These are phyloP conservation scores for Pelochelys cantorii DNA, from an alignment of 2,797 vertebrate species.

Conservation along the genomic window DNA sequence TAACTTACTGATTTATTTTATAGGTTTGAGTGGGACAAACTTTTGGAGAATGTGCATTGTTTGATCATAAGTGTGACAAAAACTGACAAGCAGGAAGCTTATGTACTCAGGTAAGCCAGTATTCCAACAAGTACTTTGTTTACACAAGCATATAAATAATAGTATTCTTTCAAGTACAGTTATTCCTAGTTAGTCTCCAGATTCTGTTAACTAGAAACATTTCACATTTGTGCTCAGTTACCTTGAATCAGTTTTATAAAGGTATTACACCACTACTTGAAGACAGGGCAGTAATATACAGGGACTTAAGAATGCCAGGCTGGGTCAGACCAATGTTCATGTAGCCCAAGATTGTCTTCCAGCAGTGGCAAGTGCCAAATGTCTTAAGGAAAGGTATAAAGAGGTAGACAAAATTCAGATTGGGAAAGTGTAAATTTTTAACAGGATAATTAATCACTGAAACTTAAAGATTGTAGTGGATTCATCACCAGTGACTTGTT, in stretches of 20 bases:
- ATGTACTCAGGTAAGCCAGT: constrained; percentile 98
- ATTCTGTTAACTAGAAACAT: neutral
- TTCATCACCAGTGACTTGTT: neutral
- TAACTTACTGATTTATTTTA: constrained; percentile 13
- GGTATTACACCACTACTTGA: neutral
- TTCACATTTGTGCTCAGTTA: neutral
- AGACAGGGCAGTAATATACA: neutral
- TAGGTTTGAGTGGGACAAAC: constrained; percentile 99
- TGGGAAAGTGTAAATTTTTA: neutral
- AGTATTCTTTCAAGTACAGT: neutral
- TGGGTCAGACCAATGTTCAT: neutral
- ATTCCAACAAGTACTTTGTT: neutral
- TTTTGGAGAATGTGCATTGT: constrained; percentile 99
- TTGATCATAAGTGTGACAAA: constrained; percentile 99
- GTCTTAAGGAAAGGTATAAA: neutral
- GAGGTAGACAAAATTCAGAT: neutral
- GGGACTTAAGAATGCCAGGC: neutral
- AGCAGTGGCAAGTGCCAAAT: neutral
- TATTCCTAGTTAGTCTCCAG: neutral
- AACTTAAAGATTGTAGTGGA: neutral
- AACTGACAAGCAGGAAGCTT: constrained; percentile 99
- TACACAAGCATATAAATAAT: neutral
- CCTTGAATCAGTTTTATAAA: neutral
- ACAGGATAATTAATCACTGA: neutral
- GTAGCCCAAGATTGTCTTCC: neutral